Evolutionary conservation across 2,113 vertebrate species (phyloP), one percentile per base, ranked within the genome.

Genomic region (Myodes glareolus): DNA sequence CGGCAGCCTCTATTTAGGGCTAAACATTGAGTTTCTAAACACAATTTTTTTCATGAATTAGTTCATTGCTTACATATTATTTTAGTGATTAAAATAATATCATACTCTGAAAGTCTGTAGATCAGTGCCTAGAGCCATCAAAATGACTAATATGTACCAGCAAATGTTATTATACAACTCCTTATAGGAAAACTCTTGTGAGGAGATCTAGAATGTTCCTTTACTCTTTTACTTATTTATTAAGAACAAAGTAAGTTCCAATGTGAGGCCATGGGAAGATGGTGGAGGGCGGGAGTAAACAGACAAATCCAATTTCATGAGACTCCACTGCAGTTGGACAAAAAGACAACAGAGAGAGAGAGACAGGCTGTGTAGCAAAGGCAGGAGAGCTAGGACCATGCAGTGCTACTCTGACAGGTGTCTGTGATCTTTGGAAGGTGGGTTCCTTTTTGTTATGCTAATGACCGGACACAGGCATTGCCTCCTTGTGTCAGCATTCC

Each of bases 21-120:
- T 11, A 52, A 89, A 39, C 23, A 52, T 5, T 72, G 36, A 72
- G 21, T 52, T 76, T 61, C 80, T 13, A 72, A 88, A 25, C 84
- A 61, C 27, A 67, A 68, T 90, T 93, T 91, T 93, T 63, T 72
- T 84, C 73, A 84, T 70, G 36, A 78, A 77, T 58, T 90, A 65
- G 7, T 72, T 88, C 86, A 94, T 52, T 95, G 75, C 27, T 65
- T 91, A 72, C n/a, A 90, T 61, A n/a, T 55, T 52, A 3, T 73
- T 89, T 39, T 80, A 50, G 77, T 84, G n/a, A 77, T 93, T 95
- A 92, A 42, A 93, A 73, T 90, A 91, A 91, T 31, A 52, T 86
- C 81, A 73, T 52, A 70, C 33, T 85, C 67, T 92, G 70, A 52
- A 68, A 78, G 65, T 88, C 50, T 55, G 70, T 78, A 80, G 65